Percentiles rank a stretch among this genome's conserved stretches.
These are phyloP conservation scores for Cheilosia pagana DNA, from an alignment of 2,888 invertebrate species.

Conservation along the genomic window DNA sequence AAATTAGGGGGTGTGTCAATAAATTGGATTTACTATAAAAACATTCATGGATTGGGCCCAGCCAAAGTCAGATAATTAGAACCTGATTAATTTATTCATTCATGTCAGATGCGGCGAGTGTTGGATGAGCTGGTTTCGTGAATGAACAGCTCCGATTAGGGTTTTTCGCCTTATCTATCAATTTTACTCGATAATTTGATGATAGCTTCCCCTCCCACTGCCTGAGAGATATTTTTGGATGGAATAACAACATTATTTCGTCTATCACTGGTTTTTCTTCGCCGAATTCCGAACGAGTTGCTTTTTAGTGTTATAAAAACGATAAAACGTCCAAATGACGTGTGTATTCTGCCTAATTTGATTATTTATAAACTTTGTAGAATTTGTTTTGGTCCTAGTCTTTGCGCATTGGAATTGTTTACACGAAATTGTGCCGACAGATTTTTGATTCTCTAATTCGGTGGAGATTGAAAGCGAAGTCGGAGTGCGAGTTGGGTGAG, in stretches of 20 bases:
- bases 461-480: constrained; percentile 25
- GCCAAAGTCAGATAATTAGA: constrained; percentile 49
- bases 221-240: constrained; percentile 11
- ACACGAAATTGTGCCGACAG: constrained; percentile 44
- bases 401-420: constrained; percentile 40
- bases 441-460: neutral
- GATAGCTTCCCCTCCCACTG: neutral
- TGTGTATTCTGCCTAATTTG: constrained; percentile 25
- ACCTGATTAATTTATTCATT: constrained; percentile 67
- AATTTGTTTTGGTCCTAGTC: constrained; percentile 27
- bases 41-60: constrained; percentile 27
- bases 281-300: constrained; percentile 13
- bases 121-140: constrained; percentile 28
- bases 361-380: constrained; percentile 39
- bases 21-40: constrained; percentile 27
- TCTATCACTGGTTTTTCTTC: constrained; percentile 7
- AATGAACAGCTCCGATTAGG: constrained; percentile 35
- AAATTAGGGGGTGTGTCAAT: constrained; percentile 55
- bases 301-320: constrained; percentile 36
- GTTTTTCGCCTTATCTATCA: constrained; percentile 8
- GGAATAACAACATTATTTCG: constrained; percentile 13
- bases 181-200: constrained; percentile 18
- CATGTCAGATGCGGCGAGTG: neutral
- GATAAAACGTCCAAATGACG: constrained; percentile 36
- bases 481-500: constrained; percentile 7